Base-by-base conservation (phyloP, 2,797 vertebrate species). In the Tiaroga cobitis region DNA sequence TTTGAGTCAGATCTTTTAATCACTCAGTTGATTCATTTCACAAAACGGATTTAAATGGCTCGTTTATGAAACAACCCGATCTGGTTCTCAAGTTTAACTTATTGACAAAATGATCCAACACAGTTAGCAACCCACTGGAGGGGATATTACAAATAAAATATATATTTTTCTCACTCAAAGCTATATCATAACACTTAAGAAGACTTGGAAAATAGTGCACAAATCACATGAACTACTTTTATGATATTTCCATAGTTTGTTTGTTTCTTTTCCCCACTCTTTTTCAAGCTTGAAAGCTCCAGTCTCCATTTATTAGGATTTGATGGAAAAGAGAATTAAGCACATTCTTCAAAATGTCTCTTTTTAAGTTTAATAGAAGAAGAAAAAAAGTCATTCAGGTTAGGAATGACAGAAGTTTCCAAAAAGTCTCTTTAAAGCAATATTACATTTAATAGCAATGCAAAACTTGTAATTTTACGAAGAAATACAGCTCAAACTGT, bases 221-320 rank as follows among this genome's bases (percentile, higher is more conserved):
- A 56, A 56, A 56, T 56, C 54, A 56, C 24, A 56, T 56, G 2
- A 56, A 24, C 21, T 56, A 56, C 54, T 8, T 56, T 9, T 56
- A 24, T 21, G 51, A 54, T 21, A 54, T 56, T 54, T 8, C 51
- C 19, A 8, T 21, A 54, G 51, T 43, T 43, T 43, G 1, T 43
- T 54, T 2, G 2, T 8, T 8, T 21, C 0, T 56, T 24, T 24
- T 24, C 0, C 8, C 0, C 8, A 3, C n/a, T 61, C 0, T 11
- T 61, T 61, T 61, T 59, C 24, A n/a, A 59, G 24, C 56, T 59
- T 63, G 11, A 29, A 61, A 61, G n/a, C 59, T 13, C 1, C 59
- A 26, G n/a, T 26, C n/a, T 26, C 11, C n/a, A 61, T 26, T 26
- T 10, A 61, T 26, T 61, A 4, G 26, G 13, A 61, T 56, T 56